Conservation (phyloP, 2,888 invertebrate genomes). For the Lepidocyrtoides sp. region DNA sequence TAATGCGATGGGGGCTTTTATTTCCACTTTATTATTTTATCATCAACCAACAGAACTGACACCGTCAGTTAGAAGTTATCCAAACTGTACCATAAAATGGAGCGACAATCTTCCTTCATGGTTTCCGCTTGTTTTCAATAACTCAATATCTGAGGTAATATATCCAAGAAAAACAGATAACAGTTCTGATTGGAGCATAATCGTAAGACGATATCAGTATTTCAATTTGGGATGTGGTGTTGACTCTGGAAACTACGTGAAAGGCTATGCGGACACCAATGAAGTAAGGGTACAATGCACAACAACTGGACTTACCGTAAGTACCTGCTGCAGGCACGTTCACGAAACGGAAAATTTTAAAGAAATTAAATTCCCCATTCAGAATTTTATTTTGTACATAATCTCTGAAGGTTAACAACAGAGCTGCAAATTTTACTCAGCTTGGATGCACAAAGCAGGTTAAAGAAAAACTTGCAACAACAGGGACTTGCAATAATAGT, state of each 20-base stretch:
- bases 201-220: conserved; percentile 35
- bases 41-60: neutral
- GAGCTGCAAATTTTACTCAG: conserved; percentile 48
- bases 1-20: neutral
- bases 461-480: conserved; percentile 75
- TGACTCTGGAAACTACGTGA: conserved; percentile 5
- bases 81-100: conserved; percentile 63
- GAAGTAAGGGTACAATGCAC: conserved; percentile 35
- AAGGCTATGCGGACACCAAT: conserved; percentile 19
- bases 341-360: neutral
- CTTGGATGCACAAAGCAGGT: conserved; percentile 78
- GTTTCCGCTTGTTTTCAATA: conserved; percentile 78
- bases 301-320: conserved; percentile 44
- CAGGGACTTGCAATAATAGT: conserved; percentile 69
- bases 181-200: conserved; percentile 70
- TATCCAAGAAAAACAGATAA: conserved; percentile 67
- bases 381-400: neutral
- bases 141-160: conserved; percentile 55
- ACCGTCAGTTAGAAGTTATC: neutral
- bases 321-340: neutral
- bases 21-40: neutral
- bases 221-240: conserved; percentile 70
- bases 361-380: neutral
- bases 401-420: conserved; percentile 27
- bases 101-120: conserved; percentile 70